Percentiles rank a stretch among this genome's conserved stretches.
phyloP scores from a whole-genome alignment of 2,113 vertebrate genomes.

The Entelurus aequoreus region DNA sequence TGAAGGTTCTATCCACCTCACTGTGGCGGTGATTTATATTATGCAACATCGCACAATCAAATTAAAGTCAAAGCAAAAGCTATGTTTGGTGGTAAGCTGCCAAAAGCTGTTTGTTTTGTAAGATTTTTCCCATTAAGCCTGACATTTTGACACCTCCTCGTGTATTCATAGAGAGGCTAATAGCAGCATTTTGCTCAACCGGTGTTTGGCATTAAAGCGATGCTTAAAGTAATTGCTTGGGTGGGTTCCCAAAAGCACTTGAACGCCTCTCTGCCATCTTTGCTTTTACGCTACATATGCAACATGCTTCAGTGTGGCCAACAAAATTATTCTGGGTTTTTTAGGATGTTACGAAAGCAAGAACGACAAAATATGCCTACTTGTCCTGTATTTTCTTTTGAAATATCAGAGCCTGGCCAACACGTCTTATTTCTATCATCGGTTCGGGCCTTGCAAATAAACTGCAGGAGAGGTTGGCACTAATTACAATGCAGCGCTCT shows the following conservation, averaged over 20 bases:
- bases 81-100: slow-evolving; percentile 16
- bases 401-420: neutral
- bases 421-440: slow-evolving; percentile 21
- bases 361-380: neutral
- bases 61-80: slow-evolving; percentile 14
- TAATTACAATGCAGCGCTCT: slow-evolving; percentile 58
- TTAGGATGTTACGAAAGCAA: slow-evolving; percentile 12
- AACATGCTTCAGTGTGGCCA: slow-evolving; percentile 18
- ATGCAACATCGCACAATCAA: slow-evolving; percentile 19
- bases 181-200: slow-evolving; percentile 51
- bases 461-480: slow-evolving; percentile 45
- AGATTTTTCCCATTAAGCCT: slow-evolving; percentile 48
- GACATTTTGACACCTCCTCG: slow-evolving; percentile 39
- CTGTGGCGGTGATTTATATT: slow-evolving; percentile 4
- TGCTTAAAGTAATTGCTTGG: slow-evolving; percentile 58
- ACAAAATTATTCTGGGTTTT: slow-evolving; percentile 11
- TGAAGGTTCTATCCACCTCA: neutral
- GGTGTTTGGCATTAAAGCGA: slow-evolving; percentile 55
- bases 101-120: slow-evolving; percentile 50
- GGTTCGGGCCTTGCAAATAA: slow-evolving; percentile 51
- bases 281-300: slow-evolving; percentile 39
- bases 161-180: slow-evolving; percentile 43
- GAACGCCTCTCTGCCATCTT: slow-evolving; percentile 24
- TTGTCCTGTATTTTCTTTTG: neutral
- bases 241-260: slow-evolving; percentile 54